Evolutionary conservation across 2,113 vertebrate species (phyloP).

Genomic region (Cyanoramphus novaezelandiae): DNA sequence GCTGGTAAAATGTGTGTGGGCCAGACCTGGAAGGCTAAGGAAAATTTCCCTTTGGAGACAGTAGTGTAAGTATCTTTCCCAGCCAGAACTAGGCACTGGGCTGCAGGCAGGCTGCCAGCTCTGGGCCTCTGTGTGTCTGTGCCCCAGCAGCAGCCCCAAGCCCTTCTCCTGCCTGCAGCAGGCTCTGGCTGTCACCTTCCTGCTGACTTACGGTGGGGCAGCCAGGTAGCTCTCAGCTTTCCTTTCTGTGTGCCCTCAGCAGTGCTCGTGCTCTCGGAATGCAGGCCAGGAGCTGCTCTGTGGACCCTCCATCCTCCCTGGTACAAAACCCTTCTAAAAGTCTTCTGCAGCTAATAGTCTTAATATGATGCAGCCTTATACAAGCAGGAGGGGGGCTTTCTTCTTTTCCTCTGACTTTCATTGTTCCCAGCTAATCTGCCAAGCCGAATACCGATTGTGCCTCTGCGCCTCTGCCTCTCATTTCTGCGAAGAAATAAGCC

Average conservation of each 20-base stretch:
- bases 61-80: neutral
- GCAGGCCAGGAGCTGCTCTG: neutral
- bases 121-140: neutral
- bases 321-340: neutral
- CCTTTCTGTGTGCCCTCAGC: neutral
- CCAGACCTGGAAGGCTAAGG: neutral
- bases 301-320: neutral
- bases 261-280: accelerated
- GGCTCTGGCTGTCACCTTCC: neutral
- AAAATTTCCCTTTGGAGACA: neutral
- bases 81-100: neutral
- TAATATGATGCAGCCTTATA: neutral
- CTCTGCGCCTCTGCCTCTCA: neutral
- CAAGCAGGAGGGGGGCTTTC: neutral
- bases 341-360: neutral
- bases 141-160: neutral
- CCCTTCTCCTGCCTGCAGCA: neutral
- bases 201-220: neutral
- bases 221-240: neutral
- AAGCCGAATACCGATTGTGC: neutral
- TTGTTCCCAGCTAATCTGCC: neutral
- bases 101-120: neutral
- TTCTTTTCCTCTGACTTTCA: neutral
- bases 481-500: slow-evolving; percentile 6
- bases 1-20: neutral